Evolutionary conservation across 1,140 invertebrate genomes (phyloP), one percentile per base, ranked within the genome.

Genomic region (Anastrepha obliqua): DNA sequence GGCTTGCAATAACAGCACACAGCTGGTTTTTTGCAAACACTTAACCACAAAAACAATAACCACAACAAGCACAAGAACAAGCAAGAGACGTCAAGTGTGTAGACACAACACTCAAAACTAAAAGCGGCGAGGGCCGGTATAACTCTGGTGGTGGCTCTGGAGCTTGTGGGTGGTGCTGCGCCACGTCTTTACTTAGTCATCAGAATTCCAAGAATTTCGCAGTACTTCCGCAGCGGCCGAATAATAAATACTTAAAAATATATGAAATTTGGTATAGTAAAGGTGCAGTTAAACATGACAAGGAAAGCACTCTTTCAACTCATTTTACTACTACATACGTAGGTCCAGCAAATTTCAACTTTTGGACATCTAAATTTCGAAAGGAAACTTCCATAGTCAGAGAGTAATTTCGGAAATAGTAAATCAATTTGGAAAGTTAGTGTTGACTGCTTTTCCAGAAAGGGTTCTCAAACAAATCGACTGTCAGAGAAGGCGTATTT

Each of bases 11-110:
- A 81, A 81, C 60, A 62, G 15, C 13, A 62, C 60, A 62, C 74
- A 81, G 74, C 74, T 81, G 74, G 74, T 55, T 81, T 74, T 81
- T 81, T 58, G 47, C 74, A 81, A 81, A 42, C 74, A 39, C 9
- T 39, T 13, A 74, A 47, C 13, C 15, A 13, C 70, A 51, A 81
- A 55, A 55, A 55, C n/a, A 81, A 81, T 81, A 20, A 81, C 51
- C 44, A 81, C 44, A 81, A 81, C 17, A 81, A 47, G 11, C 3
- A 55, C 2, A 58, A 55, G 74, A 55, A 29, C 74, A 81, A 58
- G 74, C 74, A 20, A 55, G 47, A 81, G 74, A 17, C 47, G 47
- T 81, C 74, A 81, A 81, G 74, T 55, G 74, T 81, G 74, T 81
- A 55, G 47, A 58, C 17, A 55, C 74, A 81, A 81, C 74, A 81